phyloP scores from a whole-genome alignment of 1,140 invertebrate species.

The Chelonus insularis region DNA sequence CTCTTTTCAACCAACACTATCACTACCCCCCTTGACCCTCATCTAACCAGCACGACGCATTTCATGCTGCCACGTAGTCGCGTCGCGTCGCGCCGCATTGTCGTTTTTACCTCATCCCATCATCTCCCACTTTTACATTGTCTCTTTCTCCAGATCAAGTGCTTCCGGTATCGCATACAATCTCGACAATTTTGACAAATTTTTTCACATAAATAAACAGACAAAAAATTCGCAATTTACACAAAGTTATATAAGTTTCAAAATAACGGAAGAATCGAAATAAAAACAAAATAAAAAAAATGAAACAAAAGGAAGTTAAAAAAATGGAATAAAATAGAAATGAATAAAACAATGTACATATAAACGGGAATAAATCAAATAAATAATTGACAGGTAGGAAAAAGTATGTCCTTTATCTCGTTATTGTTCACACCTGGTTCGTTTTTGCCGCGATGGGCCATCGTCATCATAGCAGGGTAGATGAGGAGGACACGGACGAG shows the following conservation, averaged over 20 bases:
- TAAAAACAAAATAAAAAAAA: neutral
- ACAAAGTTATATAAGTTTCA: no score
- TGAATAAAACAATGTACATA: neutral
- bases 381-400: conserved; percentile 8
- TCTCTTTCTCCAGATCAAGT: conserved; percentile 18
- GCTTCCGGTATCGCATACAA: conserved; percentile 11
- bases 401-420: conserved; percentile 20
- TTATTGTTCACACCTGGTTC: conserved; percentile 21
- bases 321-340: neutral
- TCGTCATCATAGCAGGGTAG: neutral
- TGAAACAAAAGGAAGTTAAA: no score
- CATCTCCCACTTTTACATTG: conserved; percentile 24
- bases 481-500: conserved; percentile 30
- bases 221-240: neutral
- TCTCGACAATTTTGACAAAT: conserved; percentile 6
- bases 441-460: neutral
- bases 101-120: conserved; percentile 24
- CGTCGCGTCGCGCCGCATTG: conserved; percentile 21
- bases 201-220: neutral
- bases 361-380: conserved; percentile 9
- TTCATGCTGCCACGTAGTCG: conserved; percentile 23
- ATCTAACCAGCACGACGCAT: conserved; percentile 1
- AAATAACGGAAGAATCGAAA: neutral
- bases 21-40: neutral
- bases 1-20: neutral